Evolutionary conservation across 2,797 vertebrate species (phyloP), one percentile per base, ranked within the genome.

Genomic region (Anisognathus igniventris): DNA sequence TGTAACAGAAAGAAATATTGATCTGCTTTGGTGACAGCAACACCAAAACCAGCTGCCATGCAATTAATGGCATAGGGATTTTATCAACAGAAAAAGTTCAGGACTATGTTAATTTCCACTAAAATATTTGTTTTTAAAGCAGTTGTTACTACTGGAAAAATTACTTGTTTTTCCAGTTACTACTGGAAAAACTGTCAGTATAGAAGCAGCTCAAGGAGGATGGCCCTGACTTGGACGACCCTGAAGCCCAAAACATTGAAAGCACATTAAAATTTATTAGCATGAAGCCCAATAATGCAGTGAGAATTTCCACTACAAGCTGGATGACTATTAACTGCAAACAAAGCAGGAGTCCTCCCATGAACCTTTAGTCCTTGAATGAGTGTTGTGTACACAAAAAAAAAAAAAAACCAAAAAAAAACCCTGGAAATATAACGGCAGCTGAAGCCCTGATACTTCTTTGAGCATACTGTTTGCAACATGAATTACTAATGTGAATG

Each of bases 201-300:
- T 0, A 79, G 30, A 88, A 86, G 72, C 17, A 88, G 68, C 53
- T 90, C 57, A 83, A 88, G 65, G 65, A 91, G 22, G 75, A 92
- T 47, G 75, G 72, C 82, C 89, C 39, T 79, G 65, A 91, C 78
- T 57, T 64, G 23, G 81, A 73, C 28, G 51, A 89, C 92, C 70
- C 71, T 71, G 74, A 88, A 78, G 45, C 48, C 61, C 72, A 71
- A 87, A 86, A 44, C 44, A 80, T 9, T 72, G 78, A 72, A 89
- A 77, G 50, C 22, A 28, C 24, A n/a, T 89, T 91, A 92, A 71
- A 81, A 90, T 78, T 40, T 86, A 88, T 88, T 91, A 93, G 53
- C 57, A 71, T 61, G 61, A 89, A 90, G 53, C 42, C 27, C 31
- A 91, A 88, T 61, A 90, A 80, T 23, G 35, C 83, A 85, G 64